Base-by-base conservation (phyloP, 53 echinoderm and acorn worm species). In the Astropecten irregularis region DNA sequence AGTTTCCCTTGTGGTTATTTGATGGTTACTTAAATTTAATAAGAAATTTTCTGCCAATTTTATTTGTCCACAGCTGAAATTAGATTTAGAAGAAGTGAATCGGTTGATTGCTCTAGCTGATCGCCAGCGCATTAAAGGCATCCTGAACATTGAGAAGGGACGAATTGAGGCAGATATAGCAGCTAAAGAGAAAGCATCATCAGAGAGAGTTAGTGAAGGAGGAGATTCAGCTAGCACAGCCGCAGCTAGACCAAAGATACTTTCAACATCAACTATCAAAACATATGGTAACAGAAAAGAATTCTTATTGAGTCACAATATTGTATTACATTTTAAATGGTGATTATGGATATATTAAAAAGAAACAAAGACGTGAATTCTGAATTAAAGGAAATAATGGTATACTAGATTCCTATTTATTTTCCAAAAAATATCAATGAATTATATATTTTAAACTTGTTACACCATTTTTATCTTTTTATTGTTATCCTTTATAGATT, bases 1-100 rank as follows among this genome's bases (percentile, higher is more conserved):
- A n/a, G n/a, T n/a, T n/a, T n/a, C n/a, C n/a, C n/a, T n/a, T n/a
- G n/a, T n/a, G n/a, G n/a, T n/a, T n/a, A n/a, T n/a, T n/a, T n/a
- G n/a, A n/a, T n/a, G n/a, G n/a, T n/a, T n/a, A n/a, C n/a, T n/a
- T n/a, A n/a, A n/a, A n/a, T n/a, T n/a, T n/a, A n/a, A n/a, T n/a
- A n/a, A n/a, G n/a, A n/a, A n/a, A n/a, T n/a, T n/a, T n/a, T n/a
- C n/a, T n/a, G n/a, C n/a, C n/a, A 5, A 18, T 58, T 44, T 39
- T 38, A 4, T 29, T 28, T 77, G 9, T 49, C 48, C 54, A 8
- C 66, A 97, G 97, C 46, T 90, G n/a, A 68, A 49, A 2, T 49
- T 92, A 15, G 99, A 99, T 66, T 71, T 74, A 30, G 92, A 90
- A 21, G 99, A 99, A 52, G 71, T 99, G 21, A 85, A 90, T 25